Evolutionary conservation across 2,797 vertebrate genomes (phyloP), one percentile per base, ranked within the genome.

Genomic region (Sphenopsis melanotis): DNA sequence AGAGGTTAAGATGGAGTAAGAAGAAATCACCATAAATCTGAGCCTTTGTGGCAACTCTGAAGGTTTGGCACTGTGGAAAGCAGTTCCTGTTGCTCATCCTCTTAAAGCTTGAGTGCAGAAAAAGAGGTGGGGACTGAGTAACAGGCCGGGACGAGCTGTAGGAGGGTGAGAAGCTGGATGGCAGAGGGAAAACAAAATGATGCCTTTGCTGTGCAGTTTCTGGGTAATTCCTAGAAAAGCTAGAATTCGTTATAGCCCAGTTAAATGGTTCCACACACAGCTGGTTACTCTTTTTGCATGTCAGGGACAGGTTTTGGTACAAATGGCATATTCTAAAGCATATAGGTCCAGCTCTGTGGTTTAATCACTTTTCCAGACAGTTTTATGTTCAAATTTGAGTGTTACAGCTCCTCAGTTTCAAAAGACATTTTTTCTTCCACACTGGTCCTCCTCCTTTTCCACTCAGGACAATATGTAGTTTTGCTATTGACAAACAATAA

Each of bases 71-170:
- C 13, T 0, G 0, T 29, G 44, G 64, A 30, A 90, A 76, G 39
- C 6, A 41, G 11, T 59, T 70, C 15, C 56, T 66, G 22, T 44
- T 75, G 15, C 50, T 88, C 86, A 84, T 20, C 11, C 4, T 79
- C 39, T 81, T 30, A 24, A 12, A 0, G 5, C 20, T 2, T 22
- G 9, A n/a, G 36, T 10, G 24, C 0, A 0, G 42, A 22, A 50
- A 57, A 63, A 59, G 32, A 0, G 0, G 3, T 21, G n/a, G 87
- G 50, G 29, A 41, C 66, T 55, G 42, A 72, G 26, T 36, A 50
- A 81, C 12, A 5, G 21, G 17, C 32, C 77, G 72, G 34, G 34
- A 59, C 2, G 34, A 71, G 50, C n/a, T 72, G 34, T 32, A 55
- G 21, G 42, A 87, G 11, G 18, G 18, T 1, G 5, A 86, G 34